phyloP scores from a whole-genome alignment of 2,113 vertebrate species.

The Caretta caretta region DNA sequence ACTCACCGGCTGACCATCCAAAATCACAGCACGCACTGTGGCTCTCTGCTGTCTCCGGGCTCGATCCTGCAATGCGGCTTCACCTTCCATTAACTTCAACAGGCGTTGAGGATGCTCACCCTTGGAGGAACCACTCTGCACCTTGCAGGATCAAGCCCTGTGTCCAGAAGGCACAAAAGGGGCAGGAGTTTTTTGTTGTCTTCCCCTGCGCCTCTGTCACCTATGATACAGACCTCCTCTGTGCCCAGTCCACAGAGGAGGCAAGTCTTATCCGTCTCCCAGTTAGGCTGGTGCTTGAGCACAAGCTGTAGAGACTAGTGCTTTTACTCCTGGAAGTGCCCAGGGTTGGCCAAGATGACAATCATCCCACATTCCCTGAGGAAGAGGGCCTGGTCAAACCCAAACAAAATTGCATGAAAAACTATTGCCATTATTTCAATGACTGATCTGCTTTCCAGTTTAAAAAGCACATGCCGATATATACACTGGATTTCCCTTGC shows the following conservation, averaged over 20 bases:
- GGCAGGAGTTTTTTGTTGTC: neutral
- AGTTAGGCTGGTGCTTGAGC: neutral
- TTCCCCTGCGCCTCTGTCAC: neutral
- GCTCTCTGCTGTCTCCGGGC: neutral
- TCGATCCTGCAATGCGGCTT: too few species aligned
- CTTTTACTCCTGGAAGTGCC: neutral
- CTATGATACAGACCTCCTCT: neutral
- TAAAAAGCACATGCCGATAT: accelerated
- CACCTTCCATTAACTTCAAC: neutral
- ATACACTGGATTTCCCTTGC: accelerated
- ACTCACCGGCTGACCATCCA: neutral
- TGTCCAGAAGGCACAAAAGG: neutral
- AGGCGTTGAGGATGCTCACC: neutral
- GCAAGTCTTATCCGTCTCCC: accelerated
- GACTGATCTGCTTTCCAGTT: neutral
- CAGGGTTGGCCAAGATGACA: accelerated
- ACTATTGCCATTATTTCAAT: neutral
- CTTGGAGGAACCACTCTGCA: too few species aligned
- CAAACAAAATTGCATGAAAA: neutral
- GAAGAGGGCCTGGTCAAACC: neutral
- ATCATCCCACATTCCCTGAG: neutral
- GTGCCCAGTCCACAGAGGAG: neutral
- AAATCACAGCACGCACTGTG: neutral
- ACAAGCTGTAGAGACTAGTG: neutral
- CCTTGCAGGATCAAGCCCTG: neutral